phyloP scores from a whole-genome alignment of 2,888 invertebrate species.

The Augiades crinisus region DNA sequence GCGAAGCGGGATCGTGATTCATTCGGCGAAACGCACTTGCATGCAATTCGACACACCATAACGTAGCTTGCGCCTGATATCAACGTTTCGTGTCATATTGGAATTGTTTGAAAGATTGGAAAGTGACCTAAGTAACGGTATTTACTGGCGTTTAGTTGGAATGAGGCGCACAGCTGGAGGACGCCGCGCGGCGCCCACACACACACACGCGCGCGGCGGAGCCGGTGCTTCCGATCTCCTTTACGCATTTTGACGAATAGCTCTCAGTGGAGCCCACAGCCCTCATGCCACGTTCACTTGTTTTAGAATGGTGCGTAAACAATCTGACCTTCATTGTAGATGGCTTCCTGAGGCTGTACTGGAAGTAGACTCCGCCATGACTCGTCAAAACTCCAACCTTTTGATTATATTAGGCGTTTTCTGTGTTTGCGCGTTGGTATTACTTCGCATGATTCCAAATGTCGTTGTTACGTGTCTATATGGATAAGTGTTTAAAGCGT shows the following conservation, averaged over 20 bases:
- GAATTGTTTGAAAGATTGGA: background rate
- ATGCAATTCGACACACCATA: conserved; percentile 63
- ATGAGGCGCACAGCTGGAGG: conserved; percentile 46
- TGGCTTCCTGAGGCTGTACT: conserved; percentile 16
- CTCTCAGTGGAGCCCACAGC: conserved; percentile 22
- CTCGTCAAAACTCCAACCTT: conserved; percentile 57
- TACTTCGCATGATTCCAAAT: conserved; percentile 74
- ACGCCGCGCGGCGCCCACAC: conserved; percentile 40
- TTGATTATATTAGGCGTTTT: conserved; percentile 63
- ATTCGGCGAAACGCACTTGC: conserved; percentile 58
- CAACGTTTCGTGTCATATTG: conserved; percentile 28
- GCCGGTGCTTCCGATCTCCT: conserved; percentile 70
- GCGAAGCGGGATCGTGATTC: conserved; percentile 38
- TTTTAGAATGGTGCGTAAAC: conserved; percentile 13
- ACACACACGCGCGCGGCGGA: conserved; percentile 76
- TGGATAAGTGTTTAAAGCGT: conserved; percentile 53
- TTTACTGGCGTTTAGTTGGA: conserved; percentile 40
- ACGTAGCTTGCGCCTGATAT: conserved; percentile 52
- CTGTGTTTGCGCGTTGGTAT: conserved; percentile 71
- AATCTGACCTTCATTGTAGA: conserved; percentile 15
- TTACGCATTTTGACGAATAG: conserved; percentile 39
- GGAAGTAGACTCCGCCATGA: conserved; percentile 59
- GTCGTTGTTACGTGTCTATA: conserved; percentile 71
- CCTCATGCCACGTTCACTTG: conserved; percentile 12
- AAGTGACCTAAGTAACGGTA: background rate